A percentile compares a stretch with the other conserved stretches of the same genome.
Evolutionary conservation across 2,797 vertebrate species (phyloP).

Genomic region (Helicolenus hilgendorfi): DNA sequence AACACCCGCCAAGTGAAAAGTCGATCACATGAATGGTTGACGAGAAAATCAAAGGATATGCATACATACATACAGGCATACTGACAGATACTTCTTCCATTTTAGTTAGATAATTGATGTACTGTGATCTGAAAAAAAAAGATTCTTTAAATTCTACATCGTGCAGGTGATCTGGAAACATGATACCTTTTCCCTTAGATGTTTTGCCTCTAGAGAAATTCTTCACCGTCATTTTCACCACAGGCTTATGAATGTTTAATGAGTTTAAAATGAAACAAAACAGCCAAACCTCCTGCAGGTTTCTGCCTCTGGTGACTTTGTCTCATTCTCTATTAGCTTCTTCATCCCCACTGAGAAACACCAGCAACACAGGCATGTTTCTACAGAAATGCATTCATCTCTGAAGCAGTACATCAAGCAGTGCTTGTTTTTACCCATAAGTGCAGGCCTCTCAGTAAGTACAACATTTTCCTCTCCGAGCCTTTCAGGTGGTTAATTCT

Average conservation of each 20-base stretch:
- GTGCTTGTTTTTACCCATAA: slow-evolving; percentile 22
- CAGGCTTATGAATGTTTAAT: slow-evolving; percentile 53
- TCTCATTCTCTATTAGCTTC: slow-evolving; percentile 44
- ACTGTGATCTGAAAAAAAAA: not conserved
- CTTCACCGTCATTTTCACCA: slow-evolving; percentile 27
- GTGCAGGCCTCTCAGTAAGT: slow-evolving; percentile 19
- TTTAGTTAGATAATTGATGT: not conserved
- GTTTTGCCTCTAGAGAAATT: slow-evolving; percentile 3
- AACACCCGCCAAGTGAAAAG: not conserved
- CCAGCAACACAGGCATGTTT: not conserved
- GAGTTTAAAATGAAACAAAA: slow-evolving; percentile 56
- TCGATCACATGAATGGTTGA: not conserved
- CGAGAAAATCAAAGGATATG: not conserved
- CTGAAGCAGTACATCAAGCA: not conserved
- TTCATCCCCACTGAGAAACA: slow-evolving; percentile 26
- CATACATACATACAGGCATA: not conserved
- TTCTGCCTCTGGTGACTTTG: slow-evolving; percentile 35
- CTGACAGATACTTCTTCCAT: not conserved
- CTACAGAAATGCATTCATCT: slow-evolving; percentile 11
- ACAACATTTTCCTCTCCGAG: not conserved
- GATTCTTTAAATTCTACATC: not conserved
- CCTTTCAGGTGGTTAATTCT: slow-evolving; percentile 42
- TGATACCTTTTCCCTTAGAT: not conserved
- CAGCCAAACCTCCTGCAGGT: slow-evolving; percentile 27
- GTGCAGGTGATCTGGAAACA: not conserved